A percentile compares a stretch with the other conserved stretches of the same genome.
phyloP scores from a whole-genome alignment of 2,888 invertebrate genomes.

The Thecocarcelia acutangulata region DNA sequence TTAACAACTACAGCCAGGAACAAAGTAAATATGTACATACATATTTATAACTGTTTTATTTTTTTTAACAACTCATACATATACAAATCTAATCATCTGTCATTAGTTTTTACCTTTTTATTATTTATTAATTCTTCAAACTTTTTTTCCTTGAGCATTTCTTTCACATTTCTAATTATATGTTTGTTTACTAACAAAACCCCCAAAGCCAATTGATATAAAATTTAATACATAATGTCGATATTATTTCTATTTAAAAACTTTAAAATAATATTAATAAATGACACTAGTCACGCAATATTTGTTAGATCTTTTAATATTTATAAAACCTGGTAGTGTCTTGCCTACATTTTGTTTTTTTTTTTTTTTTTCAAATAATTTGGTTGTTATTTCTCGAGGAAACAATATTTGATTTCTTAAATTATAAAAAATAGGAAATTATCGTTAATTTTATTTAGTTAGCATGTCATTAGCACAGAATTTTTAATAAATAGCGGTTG shows the following conservation, averaged over 20 bases:
- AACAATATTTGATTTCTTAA: constrained; percentile 47
- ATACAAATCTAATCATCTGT: no score
- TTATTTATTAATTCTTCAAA: no score
- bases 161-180: constrained; percentile 13
- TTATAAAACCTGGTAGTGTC: neutral
- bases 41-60: no score
- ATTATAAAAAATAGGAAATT: constrained; percentile 51
- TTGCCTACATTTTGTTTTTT: no score
- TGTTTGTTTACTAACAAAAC: constrained; percentile 6
- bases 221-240: constrained; percentile 12
- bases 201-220: neutral
- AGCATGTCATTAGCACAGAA: constrained; percentile 24
- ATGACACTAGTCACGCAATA: constrained; percentile 50
- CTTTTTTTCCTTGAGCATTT: no score
- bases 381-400: constrained; percentile 14
- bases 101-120: no score
- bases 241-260: constrained; percentile 12
- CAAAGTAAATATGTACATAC: no score
- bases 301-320: neutral
- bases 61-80: no score
- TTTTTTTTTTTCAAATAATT: constrained; percentile 22
- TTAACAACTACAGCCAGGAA: no score
- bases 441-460: constrained; percentile 22
- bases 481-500: constrained; percentile 26
- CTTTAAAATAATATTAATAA: constrained; percentile 27